Conservation (phyloP, 2,797 vertebrate species). For the Helicolenus hilgendorfi region DNA sequence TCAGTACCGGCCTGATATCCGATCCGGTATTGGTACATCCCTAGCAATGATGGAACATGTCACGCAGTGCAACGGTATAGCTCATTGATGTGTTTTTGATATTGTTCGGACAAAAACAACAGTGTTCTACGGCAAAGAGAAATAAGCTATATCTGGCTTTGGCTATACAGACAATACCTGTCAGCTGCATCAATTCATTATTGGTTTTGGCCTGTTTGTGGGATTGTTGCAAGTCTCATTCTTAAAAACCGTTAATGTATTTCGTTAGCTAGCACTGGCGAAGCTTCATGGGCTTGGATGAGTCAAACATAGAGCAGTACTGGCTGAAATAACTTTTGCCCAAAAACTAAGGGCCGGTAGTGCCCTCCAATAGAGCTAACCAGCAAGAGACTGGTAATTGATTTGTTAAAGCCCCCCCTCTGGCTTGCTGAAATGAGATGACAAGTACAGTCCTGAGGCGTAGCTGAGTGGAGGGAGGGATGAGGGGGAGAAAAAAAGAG, state of each 20-base stretch:
- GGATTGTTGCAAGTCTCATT: neutral
- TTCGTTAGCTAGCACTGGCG: neutral
- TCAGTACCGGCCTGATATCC: no score
- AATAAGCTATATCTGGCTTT: neutral
- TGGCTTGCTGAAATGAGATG: constrained; percentile 59
- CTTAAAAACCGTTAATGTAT: neutral
- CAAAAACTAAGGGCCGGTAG: neutral
- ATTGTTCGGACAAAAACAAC: no score
- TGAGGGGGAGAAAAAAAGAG: neutral
- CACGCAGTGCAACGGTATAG: no score
- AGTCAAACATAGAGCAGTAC: neutral
- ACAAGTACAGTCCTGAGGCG: constrained; percentile 56
- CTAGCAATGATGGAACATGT: no score
- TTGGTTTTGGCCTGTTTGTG: neutral
- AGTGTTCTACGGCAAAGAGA: no score
- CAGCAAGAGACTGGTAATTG: constrained; percentile 65
- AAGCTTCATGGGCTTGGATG: neutral
- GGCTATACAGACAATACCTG: neutral
- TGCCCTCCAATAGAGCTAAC: neutral
- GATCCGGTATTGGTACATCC: no score
- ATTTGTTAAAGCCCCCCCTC: constrained; percentile 63
- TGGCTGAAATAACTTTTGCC: constrained; percentile 5
- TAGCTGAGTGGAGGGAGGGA: neutral
- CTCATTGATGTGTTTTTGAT: neutral
- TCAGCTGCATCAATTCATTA: neutral